Conservation (phyloP, 1,140 invertebrate genomes). For the Oreohelix idahoensis region DNA sequence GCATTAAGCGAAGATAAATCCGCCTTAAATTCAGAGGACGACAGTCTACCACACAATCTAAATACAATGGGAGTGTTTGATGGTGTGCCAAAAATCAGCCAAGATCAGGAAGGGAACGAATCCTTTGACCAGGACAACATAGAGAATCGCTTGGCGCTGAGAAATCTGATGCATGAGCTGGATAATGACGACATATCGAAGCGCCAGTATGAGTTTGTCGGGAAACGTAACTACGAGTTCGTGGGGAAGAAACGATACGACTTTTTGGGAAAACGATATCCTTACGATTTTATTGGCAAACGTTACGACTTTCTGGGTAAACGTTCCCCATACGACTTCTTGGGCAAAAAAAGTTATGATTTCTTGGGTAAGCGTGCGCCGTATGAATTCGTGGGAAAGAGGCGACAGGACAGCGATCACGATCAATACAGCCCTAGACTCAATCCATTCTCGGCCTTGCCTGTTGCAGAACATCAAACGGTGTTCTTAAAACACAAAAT, state of each 20-base stretch:
- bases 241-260: background rate
- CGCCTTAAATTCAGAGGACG: background rate
- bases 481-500: no score
- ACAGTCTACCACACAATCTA: background rate
- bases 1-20: background rate
- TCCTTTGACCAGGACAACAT: background rate
- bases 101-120: background rate
- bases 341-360: constrained; percentile 24
- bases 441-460: no score
- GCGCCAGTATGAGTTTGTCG: constrained; percentile 2
- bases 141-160: background rate
- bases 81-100: no score
- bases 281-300: constrained; percentile 12
- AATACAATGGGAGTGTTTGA: background rate
- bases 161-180: background rate
- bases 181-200: background rate
- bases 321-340: background rate
- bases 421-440: no score
- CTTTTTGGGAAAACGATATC: background rate
- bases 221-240: background rate
- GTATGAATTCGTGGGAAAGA: constrained; percentile 21
- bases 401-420: background rate
- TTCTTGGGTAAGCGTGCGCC: constrained; percentile 16
- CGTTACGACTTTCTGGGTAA: constrained; percentile 25
- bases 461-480: no score